Percentiles rank a stretch among this genome's conserved stretches.
phyloP scores from a whole-genome alignment of 2,888 invertebrate species.

The Pimpla rufipes region DNA sequence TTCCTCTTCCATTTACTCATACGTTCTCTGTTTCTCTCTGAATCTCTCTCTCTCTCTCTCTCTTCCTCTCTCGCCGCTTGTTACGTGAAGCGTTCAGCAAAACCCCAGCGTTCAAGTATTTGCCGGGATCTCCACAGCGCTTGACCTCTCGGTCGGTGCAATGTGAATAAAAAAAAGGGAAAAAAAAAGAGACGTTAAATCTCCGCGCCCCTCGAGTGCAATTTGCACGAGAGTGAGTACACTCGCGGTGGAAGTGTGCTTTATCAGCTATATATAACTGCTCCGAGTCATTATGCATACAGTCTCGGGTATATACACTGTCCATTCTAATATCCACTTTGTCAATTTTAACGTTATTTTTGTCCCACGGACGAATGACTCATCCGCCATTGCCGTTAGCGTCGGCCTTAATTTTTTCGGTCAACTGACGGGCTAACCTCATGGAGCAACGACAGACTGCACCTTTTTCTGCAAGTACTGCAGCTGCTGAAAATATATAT shows the following conservation, averaged over 20 bases:
- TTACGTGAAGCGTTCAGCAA: constrained; percentile 52
- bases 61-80: constrained; percentile 37
- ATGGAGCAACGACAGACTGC: not conserved
- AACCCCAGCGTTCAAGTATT: constrained; percentile 59
- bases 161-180: constrained; percentile 53
- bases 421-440: not conserved
- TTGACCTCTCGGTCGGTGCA: constrained; percentile 66
- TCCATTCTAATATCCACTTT: constrained; percentile 32
- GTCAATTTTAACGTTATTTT: constrained; percentile 8
- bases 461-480: not conserved
- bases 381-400: constrained; percentile 38
- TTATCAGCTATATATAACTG: constrained; percentile 2
- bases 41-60: constrained; percentile 35
- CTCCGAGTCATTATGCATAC: constrained; percentile 9
- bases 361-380: constrained; percentile 30
- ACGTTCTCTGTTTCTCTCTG: constrained; percentile 19
- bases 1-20: constrained; percentile 33
- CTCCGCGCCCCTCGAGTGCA: constrained; percentile 48
- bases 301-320: not conserved
- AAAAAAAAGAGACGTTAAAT: constrained; percentile 47
- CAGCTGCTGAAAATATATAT: not conserved
- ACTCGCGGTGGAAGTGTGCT: constrained; percentile 44
- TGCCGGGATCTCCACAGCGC: constrained; percentile 65
- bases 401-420: not conserved
- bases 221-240: constrained; percentile 56